A percentile compares a stretch with the other conserved stretches of the same genome.
These are phyloP conservation scores for Falco peregrinus DNA, from an alignment of 2,797 vertebrate species.

Conservation along the genomic window DNA sequence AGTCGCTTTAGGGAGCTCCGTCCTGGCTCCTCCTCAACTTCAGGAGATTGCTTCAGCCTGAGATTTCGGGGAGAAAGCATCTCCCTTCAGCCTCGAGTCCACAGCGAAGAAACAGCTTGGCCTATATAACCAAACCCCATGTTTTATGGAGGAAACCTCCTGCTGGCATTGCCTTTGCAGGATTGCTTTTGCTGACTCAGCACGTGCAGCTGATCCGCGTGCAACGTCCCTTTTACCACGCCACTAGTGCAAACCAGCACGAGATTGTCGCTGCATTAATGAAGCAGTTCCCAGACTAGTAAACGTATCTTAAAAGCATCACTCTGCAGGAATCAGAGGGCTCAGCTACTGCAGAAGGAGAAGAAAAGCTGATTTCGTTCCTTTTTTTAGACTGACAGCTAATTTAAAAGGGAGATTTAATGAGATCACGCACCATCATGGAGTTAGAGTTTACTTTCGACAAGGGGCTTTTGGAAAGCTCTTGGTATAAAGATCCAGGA, in stretches of 20 bases:
- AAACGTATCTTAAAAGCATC: background rate
- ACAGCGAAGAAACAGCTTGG: background rate
- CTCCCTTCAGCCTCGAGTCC: background rate
- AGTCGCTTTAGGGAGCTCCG: background rate
- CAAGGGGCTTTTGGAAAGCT: background rate
- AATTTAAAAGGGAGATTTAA: background rate
- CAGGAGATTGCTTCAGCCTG: background rate
- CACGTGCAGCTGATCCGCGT: accelerated
- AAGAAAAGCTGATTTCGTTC: background rate
- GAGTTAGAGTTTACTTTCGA: background rate
- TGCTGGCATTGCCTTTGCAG: background rate
- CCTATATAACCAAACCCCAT: background rate
- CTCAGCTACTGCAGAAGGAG: background rate
- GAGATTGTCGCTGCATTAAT: accelerated
- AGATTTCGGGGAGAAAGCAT: background rate
- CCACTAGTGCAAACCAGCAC: background rate
- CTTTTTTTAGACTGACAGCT: background rate
- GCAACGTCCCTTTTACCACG: background rate
- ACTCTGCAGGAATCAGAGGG: background rate
- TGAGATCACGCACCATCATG: accelerated
- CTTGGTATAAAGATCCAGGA: background rate
- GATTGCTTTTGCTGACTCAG: background rate
- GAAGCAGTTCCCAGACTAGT: background rate
- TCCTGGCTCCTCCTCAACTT: background rate
- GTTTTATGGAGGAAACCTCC: background rate